Conservation (phyloP, 2,888 invertebrate genomes). For the Trilocha varians region DNA sequence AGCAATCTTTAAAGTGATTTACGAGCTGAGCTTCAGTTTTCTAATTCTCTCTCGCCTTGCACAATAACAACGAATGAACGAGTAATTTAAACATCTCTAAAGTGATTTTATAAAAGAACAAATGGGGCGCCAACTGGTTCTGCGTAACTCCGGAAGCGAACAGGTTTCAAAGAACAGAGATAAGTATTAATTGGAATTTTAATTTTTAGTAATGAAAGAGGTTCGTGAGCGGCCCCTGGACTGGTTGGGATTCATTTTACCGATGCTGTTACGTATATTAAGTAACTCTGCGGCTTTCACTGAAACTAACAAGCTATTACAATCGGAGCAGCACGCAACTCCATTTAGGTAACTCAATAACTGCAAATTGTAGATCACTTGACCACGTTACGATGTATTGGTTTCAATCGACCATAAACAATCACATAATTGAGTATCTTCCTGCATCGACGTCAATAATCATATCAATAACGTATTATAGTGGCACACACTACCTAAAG, state of each 20-base stretch:
- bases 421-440: neutral
- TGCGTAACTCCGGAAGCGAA: conserved; percentile 68
- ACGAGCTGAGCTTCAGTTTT: conserved; percentile 12
- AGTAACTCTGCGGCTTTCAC: conserved; percentile 59
- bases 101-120: conserved; percentile 35
- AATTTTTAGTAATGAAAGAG: conserved; percentile 57
- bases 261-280: conserved; percentile 46
- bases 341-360: conserved; percentile 50
- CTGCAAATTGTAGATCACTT: conserved; percentile 27
- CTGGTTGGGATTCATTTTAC: conserved; percentile 32
- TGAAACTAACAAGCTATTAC: conserved; percentile 47
- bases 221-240: conserved; percentile 24
- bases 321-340: conserved; percentile 51
- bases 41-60: conserved; percentile 22
- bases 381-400: conserved; percentile 19
- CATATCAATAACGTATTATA: too few relatives aligned
- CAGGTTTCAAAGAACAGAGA: conserved; percentile 48
- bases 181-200: conserved; percentile 60
- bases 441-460: conserved; percentile 1
- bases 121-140: conserved; percentile 46
- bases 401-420: conserved; percentile 6
- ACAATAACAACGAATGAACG: conserved; percentile 22
- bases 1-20: conserved; percentile 7
- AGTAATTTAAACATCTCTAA: conserved; percentile 25
- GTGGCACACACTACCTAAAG: too few relatives aligned